Evolutionary conservation across 1,140 invertebrate genomes (phyloP).

Genomic region (Lepeophtheirus salmonis): DNA sequence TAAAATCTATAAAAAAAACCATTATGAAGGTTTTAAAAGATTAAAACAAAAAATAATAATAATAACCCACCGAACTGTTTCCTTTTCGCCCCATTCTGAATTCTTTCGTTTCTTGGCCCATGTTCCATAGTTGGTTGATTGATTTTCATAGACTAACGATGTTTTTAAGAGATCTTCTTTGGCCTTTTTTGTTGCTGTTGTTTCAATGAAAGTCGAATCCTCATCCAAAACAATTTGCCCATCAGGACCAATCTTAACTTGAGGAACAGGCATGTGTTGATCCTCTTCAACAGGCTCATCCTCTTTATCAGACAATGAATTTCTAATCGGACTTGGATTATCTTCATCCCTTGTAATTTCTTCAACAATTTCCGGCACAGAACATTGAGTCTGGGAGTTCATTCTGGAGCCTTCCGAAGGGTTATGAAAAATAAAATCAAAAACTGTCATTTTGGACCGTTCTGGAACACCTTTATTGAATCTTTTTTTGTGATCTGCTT

Average conservation of each 20-base stretch:
- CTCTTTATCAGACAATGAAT: slow-evolving; percentile 4
- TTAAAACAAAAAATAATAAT: slow-evolving; percentile 3
- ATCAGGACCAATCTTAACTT: slow-evolving; percentile 59
- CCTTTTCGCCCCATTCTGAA: slow-evolving; percentile 27
- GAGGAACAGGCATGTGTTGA: slow-evolving; percentile 16
- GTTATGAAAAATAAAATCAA: slow-evolving; percentile 75
- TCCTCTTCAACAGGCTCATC: slow-evolving; percentile 20
- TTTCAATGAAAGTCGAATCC: slow-evolving; percentile 37
- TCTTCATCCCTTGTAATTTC: background rate
- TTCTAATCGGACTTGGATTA: background rate
- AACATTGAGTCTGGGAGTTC: background rate
- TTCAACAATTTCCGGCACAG: background rate
- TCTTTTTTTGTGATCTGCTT: slow-evolving; percentile 36
- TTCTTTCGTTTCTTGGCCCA: slow-evolving; percentile 31
- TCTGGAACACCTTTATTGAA: slow-evolving; percentile 38
- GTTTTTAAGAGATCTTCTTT: slow-evolving; percentile 41
- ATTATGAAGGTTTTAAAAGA: background rate
- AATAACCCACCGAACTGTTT: slow-evolving; percentile 18
- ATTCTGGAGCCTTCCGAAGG: slow-evolving; percentile 29
- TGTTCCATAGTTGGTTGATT: slow-evolving; percentile 33
- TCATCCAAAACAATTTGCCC: slow-evolving; percentile 68
- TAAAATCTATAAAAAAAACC: slow-evolving; percentile 36
- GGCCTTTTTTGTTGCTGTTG: slow-evolving; percentile 40
- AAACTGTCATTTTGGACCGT: slow-evolving; percentile 54
- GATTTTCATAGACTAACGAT: slow-evolving; percentile 42